Evolutionary conservation across 2,888 invertebrate genomes (phyloP).

Genomic region (Tortrix viridana): DNA sequence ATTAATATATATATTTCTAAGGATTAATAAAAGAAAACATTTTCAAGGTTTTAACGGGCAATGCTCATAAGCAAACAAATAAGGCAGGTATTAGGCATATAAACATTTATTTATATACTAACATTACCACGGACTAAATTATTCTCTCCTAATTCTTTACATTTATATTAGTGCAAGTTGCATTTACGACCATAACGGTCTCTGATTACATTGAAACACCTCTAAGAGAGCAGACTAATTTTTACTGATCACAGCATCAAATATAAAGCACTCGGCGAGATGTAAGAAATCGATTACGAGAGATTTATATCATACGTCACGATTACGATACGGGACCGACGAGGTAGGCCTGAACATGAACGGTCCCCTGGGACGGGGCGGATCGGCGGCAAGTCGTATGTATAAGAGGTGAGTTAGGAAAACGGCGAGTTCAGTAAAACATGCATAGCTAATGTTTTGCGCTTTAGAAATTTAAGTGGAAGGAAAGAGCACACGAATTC

Average conservation of each 20-base stretch:
- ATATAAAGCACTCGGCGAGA: conserved; percentile 31
- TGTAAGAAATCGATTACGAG: conserved; percentile 30
- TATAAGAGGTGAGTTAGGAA: conserved; percentile 7
- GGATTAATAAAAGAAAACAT: too few relatives aligned
- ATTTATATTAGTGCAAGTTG: too few relatives aligned
- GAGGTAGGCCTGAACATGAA: conserved; percentile 10
- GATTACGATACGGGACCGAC: neutral
- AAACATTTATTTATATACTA: conserved; percentile 21
- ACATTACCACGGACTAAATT: too few relatives aligned
- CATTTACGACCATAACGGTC: too few relatives aligned
- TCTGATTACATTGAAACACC: neutral
- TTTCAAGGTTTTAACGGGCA: too few relatives aligned
- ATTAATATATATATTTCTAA: too few relatives aligned
- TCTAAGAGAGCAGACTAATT: conserved; percentile 3
- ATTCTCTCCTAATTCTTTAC: too few relatives aligned
- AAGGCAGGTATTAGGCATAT: too few relatives aligned
- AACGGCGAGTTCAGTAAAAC: conserved; percentile 8
- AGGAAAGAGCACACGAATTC: neutral
- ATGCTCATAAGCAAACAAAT: too few relatives aligned
- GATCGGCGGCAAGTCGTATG: conserved; percentile 2
- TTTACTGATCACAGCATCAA: conserved; percentile 19
- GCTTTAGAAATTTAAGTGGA: neutral
- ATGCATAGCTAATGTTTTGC: neutral
- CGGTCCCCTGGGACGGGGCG: neutral
- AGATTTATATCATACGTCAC: conserved; percentile 23